Percentiles rank a stretch among this genome's conserved stretches.
Conservation (phyloP, 2,113 vertebrate genomes). For the Hassar affinis region DNA sequence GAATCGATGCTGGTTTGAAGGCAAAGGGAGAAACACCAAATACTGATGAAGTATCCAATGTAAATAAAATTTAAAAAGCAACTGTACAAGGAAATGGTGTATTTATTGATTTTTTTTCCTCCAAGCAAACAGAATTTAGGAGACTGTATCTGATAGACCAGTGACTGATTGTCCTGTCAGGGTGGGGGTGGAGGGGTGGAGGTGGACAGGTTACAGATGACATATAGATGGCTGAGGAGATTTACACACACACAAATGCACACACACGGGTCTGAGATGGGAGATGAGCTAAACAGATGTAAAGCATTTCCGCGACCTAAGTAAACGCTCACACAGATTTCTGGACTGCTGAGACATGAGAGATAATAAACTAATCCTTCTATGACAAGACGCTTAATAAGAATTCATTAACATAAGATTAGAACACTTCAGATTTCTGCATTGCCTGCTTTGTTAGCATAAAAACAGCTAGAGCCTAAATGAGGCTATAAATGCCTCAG, state of each 20-base stretch:
- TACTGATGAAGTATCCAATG: too few relatives aligned
- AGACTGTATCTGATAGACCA: not conserved
- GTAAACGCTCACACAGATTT: not conserved
- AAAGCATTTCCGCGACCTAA: not conserved
- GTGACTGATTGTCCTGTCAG: constrained; percentile 21
- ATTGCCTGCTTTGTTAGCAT: constrained; percentile 7
- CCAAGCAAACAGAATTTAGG: not conserved
- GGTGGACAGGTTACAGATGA: constrained; percentile 45
- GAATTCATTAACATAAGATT: not conserved
- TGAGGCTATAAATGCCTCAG: not conserved
- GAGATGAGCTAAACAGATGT: constrained; percentile 14
- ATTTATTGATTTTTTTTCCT: not conserved
- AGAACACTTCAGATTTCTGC: not conserved
- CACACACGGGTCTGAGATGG: constrained; percentile 9
- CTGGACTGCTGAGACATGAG: not conserved
- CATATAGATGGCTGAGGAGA: constrained; percentile 21
- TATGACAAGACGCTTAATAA: constrained; percentile 7
- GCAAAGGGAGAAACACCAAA: too few relatives aligned
- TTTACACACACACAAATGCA: constrained; percentile 22
- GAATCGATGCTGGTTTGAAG: too few relatives aligned
- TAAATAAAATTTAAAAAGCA: not conserved
- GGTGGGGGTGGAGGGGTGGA: constrained; percentile 13
- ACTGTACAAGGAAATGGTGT: not conserved
- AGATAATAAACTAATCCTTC: not conserved
- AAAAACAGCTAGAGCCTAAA: constrained; percentile 15